Percentiles rank a stretch among this genome's conserved stretches.
These are phyloP conservation scores for Pangasius djambal DNA, from an alignment of 2,797 vertebrate species.

Conservation along the genomic window DNA sequence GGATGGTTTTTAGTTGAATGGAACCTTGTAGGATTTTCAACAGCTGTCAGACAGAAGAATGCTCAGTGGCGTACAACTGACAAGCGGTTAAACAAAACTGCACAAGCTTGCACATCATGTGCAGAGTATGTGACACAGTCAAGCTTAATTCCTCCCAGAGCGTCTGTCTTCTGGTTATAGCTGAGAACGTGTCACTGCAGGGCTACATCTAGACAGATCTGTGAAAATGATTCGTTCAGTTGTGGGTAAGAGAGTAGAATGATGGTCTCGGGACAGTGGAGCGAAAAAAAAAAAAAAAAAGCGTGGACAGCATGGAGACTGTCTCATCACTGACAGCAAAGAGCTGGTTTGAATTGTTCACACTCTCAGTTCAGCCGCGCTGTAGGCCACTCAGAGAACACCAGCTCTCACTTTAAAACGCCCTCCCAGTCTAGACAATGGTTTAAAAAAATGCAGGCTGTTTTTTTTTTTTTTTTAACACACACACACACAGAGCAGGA, in stretches of 20 bases:
- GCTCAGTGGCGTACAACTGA: background rate
- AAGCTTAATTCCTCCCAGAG: conserved; percentile 33
- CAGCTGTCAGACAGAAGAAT: conserved; percentile 19
- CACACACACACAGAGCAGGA: background rate
- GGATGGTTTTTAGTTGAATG: background rate
- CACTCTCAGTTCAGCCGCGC: background rate
- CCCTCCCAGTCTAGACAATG: conserved; percentile 19
- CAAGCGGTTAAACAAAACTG: conserved; percentile 13
- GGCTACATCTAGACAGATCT: background rate
- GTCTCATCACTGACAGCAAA: background rate
- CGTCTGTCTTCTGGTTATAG: conserved; percentile 8
- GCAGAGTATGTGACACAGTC: conserved; percentile 14
- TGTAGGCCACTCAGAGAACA: conserved; percentile 1
- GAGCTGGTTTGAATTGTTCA: background rate
- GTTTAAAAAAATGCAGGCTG: background rate
- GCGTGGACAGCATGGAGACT: background rate
- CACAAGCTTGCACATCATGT: conserved; percentile 11
- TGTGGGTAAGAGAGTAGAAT: background rate
- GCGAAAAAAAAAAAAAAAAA: background rate
- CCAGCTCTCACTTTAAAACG: background rate
- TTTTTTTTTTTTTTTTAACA: background rate
- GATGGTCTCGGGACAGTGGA: conserved; percentile 14
- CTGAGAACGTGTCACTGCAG: background rate
- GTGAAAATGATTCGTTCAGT: conserved; percentile 21
- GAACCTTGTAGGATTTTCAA: conserved; percentile 15